Conservation (phyloP, 2,113 vertebrate species). For the Chitala chitala region DNA sequence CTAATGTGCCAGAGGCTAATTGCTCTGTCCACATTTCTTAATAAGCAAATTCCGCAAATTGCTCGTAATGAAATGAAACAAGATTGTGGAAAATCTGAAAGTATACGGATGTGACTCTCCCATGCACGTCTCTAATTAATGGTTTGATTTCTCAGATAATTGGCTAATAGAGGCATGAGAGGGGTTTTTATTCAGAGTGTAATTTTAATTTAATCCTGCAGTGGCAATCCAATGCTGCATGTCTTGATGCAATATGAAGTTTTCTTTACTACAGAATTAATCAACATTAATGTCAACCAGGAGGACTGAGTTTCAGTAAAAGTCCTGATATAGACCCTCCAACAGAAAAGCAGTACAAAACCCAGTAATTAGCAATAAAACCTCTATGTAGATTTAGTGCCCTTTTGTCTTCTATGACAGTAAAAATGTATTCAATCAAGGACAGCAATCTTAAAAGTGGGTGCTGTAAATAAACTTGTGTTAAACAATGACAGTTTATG, state of each 20-base stretch:
- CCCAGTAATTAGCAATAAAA: not conserved
- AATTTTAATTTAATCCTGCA: not conserved
- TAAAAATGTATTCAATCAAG: no score
- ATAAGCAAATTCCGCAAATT: not conserved
- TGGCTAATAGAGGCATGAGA: not conserved
- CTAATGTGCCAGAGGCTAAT: not conserved
- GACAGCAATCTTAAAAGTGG: no score
- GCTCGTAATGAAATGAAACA: not conserved
- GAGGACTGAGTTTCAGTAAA: not conserved
- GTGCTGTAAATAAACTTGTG: no score
- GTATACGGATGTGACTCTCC: not conserved
- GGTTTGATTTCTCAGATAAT: not conserved
- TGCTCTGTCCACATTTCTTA: not conserved
- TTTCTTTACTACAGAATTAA: not conserved
- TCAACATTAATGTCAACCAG: not conserved
- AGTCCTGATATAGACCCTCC: no score
- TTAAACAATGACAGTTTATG: no score
- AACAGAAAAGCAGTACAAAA: not conserved
- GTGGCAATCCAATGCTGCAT: not conserved
- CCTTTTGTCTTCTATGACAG: not conserved
- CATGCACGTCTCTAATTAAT: slow-evolving; percentile 2
- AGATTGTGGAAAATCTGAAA: slow-evolving; percentile 1
- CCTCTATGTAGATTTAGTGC: not conserved
- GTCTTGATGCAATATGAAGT: not conserved
- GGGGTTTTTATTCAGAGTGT: not conserved